phyloP scores from a whole-genome alignment of 2,797 vertebrate species.

The Synanceia verrucosa region DNA sequence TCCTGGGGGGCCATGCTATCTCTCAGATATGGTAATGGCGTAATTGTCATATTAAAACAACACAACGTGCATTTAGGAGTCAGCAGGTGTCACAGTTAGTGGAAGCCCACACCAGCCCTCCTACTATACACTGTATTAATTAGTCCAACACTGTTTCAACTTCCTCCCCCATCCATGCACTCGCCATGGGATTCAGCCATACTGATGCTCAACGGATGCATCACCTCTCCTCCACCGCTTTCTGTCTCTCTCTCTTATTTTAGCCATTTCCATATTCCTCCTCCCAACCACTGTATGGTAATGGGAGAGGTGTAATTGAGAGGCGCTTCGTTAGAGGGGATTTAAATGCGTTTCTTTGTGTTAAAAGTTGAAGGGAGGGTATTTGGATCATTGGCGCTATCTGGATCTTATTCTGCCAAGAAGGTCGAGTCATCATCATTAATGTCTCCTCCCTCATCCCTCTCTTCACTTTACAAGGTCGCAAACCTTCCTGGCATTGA shows the following conservation, averaged over 20 bases:
- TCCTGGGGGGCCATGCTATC: conserved; percentile 77
- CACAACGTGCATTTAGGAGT: conserved; percentile 82
- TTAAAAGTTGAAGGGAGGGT: conserved; percentile 34
- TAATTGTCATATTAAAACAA: conserved; percentile 87
- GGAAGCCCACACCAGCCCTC: conserved; percentile 78
- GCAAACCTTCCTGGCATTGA: conserved; percentile 59
- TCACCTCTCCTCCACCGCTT: conserved; percentile 61
- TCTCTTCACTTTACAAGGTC: conserved; percentile 69
- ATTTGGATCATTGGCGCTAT: conserved; percentile 66
- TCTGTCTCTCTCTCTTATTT: conserved; percentile 59
- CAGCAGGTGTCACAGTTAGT: conserved; percentile 83
- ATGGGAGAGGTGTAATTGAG: conserved; percentile 79
- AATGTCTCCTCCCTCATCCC: conserved; percentile 48
- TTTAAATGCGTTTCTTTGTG: conserved; percentile 74
- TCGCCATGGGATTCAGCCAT: conserved; percentile 74
- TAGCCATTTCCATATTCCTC: conserved; percentile 76
- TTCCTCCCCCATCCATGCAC: conserved; percentile 72
- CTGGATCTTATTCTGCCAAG: conserved; percentile 62
- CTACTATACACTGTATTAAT: conserved; percentile 81
- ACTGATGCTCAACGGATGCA: conserved; percentile 61
- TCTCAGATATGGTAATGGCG: conserved; percentile 84
- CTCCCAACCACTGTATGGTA: conserved; percentile 72
- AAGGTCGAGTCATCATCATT: conserved; percentile 69
- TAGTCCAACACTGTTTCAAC: conserved; percentile 77
- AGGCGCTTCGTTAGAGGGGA: conserved; percentile 73